Base-by-base conservation (phyloP, 2,113 vertebrate species). In the Regulus satrapa region DNA sequence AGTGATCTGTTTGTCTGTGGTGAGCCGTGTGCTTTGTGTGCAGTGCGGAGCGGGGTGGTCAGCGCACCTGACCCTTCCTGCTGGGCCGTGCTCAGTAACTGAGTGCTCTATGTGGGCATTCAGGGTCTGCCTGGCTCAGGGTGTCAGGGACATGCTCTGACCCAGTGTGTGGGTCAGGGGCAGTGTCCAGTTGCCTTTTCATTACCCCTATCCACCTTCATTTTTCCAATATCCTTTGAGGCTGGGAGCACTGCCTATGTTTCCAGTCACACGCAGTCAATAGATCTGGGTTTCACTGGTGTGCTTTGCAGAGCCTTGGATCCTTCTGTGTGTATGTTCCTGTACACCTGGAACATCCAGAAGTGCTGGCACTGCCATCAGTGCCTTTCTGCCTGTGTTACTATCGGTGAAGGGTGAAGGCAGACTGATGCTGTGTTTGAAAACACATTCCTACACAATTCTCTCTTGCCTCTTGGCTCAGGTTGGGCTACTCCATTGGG, bases 1-100 rank as follows among this genome's bases (percentile, higher is more conserved):
- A 86, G 85, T 48, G 63, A 58, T 89, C 77, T 76, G 94, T 84
- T 67, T 59, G 54, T 92, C 88, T 79, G 75, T 81, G 78, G 71
- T 2, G 26, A 94, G 94, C 95, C 92, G 74, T 92, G 92, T 92
- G 95, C 78, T 92, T 25, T 1, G 20, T 67, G 71, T 1, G 46
- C 31, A 4, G 8, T n/a, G 80, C 63, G 77, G 80, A 63, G 62
- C 10, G 51, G 38, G 8, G 29, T 38, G 46, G 67, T 63, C 12
- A 9, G 12, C n/a, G 64, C 52, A 19, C 46, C 92, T 85, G 81
- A 74, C 66, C 59, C 56, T 77, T 84, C 24, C 68, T 34, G 17
- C 63, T 5, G 2, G n/a, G 6, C 45, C 34, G 2, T 18, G 26
- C n/a, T 13, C 49, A 55, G 43, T 12, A 8, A 41, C 23, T 88